Conservation (phyloP, 2,113 vertebrate genomes). For the Pimephales promelas region DNA sequence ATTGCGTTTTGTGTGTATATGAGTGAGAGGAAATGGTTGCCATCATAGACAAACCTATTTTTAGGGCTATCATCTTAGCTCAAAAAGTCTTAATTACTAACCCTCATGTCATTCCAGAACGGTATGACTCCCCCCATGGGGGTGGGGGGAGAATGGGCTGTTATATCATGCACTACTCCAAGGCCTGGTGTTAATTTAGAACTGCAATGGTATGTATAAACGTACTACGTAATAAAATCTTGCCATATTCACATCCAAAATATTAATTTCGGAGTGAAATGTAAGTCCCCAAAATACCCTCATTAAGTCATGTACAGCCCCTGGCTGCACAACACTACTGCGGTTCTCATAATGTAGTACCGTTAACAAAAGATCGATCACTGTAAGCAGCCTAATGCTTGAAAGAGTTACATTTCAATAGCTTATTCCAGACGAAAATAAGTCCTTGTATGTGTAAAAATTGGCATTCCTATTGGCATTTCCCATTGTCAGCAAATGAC, state of each 20-base stretch:
- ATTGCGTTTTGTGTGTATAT: constrained; percentile 51
- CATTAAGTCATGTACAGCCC: background rate
- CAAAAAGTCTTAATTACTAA: background rate
- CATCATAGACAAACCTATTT: background rate
- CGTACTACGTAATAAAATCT: too few relatives aligned
- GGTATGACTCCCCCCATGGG: too few relatives aligned
- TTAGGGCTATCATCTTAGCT: background rate
- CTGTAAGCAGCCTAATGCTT: background rate
- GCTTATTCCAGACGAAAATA: background rate
- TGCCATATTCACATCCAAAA: too few relatives aligned
- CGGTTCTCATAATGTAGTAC: background rate
- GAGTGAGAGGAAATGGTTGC: background rate
- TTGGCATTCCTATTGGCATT: background rate
- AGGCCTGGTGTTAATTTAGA: too few relatives aligned
- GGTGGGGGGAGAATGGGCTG: too few relatives aligned
- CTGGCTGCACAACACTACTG: background rate
- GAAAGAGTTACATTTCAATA: background rate
- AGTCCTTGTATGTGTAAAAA: background rate
- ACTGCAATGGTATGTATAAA: too few relatives aligned
- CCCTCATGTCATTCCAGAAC: background rate
- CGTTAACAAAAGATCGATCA: background rate
- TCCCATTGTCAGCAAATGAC: constrained; percentile 6
- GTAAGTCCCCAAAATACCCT: background rate
- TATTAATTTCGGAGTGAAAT: background rate
- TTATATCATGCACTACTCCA: too few relatives aligned